Conservation (phyloP, 1,140 invertebrate genomes). For the Diorhabda sublineata region DNA sequence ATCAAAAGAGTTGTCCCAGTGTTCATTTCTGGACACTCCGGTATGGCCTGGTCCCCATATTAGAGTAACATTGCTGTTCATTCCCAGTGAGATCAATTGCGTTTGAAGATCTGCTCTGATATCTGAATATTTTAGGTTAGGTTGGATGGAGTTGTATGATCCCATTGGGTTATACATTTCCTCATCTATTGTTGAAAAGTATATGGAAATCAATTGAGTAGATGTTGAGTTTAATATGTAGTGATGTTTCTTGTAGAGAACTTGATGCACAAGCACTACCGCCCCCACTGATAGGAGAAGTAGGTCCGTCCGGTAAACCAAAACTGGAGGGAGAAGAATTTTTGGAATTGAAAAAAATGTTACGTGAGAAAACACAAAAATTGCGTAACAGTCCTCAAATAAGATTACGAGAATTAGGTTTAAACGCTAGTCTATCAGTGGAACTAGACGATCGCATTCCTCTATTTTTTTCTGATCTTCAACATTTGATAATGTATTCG, state of each 20-base stretch:
- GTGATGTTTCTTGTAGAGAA: background rate
- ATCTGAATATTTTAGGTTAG: too few species aligned
- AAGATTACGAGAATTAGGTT: conserved; percentile 56
- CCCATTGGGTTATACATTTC: too few species aligned
- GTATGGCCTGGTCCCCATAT: too few species aligned
- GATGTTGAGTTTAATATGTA: too few species aligned
- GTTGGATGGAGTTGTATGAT: too few species aligned
- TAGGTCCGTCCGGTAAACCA: conserved; percentile 28
- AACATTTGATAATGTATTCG: conserved; percentile 75
- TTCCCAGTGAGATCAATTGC: too few species aligned
- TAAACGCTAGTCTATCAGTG: conserved; percentile 55
- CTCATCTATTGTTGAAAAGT: too few species aligned
- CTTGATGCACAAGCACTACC: conserved; percentile 14
- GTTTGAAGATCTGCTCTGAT: too few species aligned
- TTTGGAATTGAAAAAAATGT: conserved; percentile 51
- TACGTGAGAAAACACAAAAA: conserved; percentile 54
- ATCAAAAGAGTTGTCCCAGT: too few species aligned
- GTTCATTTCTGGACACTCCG: too few species aligned
- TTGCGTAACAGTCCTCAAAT: conserved; percentile 54
- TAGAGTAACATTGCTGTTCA: too few species aligned
- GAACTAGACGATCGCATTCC: conserved; percentile 60
- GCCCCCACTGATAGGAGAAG: conserved; percentile 1
- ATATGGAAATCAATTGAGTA: too few species aligned
- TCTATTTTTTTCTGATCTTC: conserved; percentile 75
- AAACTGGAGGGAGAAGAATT: conserved; percentile 52